Percentiles rank a stretch among this genome's conserved stretches.
These are phyloP conservation scores for Mimumesa dahlbomi DNA, from an alignment of 2,888 invertebrate genomes.

Conservation along the genomic window DNA sequence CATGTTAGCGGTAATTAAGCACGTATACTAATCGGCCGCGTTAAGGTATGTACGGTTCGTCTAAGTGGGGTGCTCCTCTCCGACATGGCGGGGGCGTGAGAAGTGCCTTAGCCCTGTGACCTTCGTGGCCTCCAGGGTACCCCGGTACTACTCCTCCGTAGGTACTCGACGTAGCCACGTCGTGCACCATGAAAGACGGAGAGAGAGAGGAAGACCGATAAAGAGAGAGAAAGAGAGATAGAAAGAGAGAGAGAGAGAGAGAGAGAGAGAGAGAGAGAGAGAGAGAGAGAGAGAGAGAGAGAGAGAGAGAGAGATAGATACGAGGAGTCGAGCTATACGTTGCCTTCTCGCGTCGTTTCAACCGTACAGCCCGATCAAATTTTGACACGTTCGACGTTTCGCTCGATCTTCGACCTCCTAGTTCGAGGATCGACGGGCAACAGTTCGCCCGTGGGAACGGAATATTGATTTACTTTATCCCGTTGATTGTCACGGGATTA, in stretches of 20 bases:
- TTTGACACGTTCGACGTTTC: slow-evolving; percentile 77
- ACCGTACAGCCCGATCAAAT: slow-evolving; percentile 74
- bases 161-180: slow-evolving; percentile 69
- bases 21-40: slow-evolving; percentile 77
- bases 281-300: slow-evolving; percentile 15
- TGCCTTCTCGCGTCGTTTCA: slow-evolving; percentile 50
- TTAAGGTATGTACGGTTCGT: slow-evolving; percentile 74
- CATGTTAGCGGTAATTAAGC: slow-evolving; percentile 78
- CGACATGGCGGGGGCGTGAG: slow-evolving; percentile 79
- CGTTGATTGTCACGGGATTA: slow-evolving; percentile 7
- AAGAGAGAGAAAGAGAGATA: slow-evolving; percentile 2
- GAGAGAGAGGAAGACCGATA: slow-evolving; percentile 12
- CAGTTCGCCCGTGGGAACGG: slow-evolving; percentile 57
- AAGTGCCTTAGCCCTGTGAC: slow-evolving; percentile 80
- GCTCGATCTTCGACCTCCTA: slow-evolving; percentile 70
- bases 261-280: slow-evolving; percentile 12
- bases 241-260: slow-evolving; percentile 9
- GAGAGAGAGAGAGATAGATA: slow-evolving; percentile 13
- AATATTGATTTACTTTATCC: slow-evolving; percentile 30
- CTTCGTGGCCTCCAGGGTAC: slow-evolving; percentile 74
- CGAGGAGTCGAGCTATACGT: slow-evolving; percentile 38
- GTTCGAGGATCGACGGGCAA: slow-evolving; percentile 66
- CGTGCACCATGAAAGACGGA: slow-evolving; percentile 49
- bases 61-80: slow-evolving; percentile 77
- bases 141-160: slow-evolving; percentile 65